Evolutionary conservation across 2,113 vertebrate genomes (phyloP), one percentile per base, ranked within the genome.

Genomic region (Hemicordylus capensis): DNA sequence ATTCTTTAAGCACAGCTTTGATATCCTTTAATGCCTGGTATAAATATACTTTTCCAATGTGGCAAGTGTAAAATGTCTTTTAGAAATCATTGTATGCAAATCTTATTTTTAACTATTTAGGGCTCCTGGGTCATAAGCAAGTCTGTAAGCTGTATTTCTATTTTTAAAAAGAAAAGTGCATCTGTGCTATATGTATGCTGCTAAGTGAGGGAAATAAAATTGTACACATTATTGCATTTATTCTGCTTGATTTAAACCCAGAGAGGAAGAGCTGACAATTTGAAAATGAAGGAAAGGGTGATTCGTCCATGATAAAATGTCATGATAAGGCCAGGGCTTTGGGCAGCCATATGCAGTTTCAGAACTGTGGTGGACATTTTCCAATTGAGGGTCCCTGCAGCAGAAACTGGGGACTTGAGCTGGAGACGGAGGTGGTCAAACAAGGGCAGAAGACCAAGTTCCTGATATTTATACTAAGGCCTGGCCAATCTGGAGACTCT

Each of bases 21-120:
- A 86, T 80, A 42, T 83, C 54, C 26, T 89, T 58, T 83, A 76
- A 77, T 88, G 85, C 76, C 54, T 88, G 39, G 81, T 83, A 64
- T 0, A 6, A 15, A 2, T 31, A 22, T 56, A 7, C 54, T 12
- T 61, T 84, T 90, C 82, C 75, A 58, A 93, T 89, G 74, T 7
- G 6, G 12, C 39, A 26, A 37, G 22, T 78, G 34, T 81, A 14
- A 3, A 76, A 76, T 89, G 51, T 66, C 48, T 84, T 88, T 81
- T 48, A 88, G 75, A 85, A 91, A 83, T 89, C 26, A 79, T 56
- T 87, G 31, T 67, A 84, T n/a, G 9, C 61, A 88, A 72, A 61
- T 2, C 3, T 20, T 42, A 19, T 15, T 77, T 37, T 26, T 64
- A 46, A 64, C 66, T 59, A 69, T 6, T 56, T 39, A 42, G 10